Evolutionary conservation across 2,113 vertebrate species (phyloP).

Genomic region (Pristiophorus japonicus): DNA sequence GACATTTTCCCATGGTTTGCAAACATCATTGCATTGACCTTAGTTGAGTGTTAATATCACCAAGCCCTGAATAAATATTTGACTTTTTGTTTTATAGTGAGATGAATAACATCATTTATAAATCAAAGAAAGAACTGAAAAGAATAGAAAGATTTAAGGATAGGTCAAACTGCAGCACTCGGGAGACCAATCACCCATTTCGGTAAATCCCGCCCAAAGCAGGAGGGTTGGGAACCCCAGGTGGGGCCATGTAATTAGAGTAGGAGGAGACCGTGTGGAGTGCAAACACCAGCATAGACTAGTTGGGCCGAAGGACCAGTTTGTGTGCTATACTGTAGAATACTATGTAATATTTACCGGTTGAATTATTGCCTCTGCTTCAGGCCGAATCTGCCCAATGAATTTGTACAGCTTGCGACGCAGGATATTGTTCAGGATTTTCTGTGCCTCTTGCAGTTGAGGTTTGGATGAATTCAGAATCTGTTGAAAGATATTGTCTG

Average conservation of each 20-base stretch:
- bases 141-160: conserved; percentile 58
- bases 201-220: no score
- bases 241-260: neutral
- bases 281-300: neutral
- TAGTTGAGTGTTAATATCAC: no score
- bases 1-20: no score
- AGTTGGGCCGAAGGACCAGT: no score
- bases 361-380: conserved; percentile 26
- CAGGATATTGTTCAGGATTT: conserved; percentile 73
- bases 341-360: conserved; percentile 45
- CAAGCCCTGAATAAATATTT: no score
- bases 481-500: conserved; percentile 82
- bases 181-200: no score
- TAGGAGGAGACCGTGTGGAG: neutral
- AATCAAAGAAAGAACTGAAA: neutral
- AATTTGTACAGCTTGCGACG: conserved; percentile 75
- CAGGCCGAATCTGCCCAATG: conserved; percentile 68
- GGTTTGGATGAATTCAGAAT: conserved; percentile 73
- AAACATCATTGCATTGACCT: no score
- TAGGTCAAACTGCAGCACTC: no score
- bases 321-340: no score
- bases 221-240: no score
- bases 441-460: conserved; percentile 61
- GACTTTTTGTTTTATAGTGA: neutral
- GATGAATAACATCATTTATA: no score